Conservation (phyloP, 2,113 vertebrate genomes). For the Equus przewalskii region DNA sequence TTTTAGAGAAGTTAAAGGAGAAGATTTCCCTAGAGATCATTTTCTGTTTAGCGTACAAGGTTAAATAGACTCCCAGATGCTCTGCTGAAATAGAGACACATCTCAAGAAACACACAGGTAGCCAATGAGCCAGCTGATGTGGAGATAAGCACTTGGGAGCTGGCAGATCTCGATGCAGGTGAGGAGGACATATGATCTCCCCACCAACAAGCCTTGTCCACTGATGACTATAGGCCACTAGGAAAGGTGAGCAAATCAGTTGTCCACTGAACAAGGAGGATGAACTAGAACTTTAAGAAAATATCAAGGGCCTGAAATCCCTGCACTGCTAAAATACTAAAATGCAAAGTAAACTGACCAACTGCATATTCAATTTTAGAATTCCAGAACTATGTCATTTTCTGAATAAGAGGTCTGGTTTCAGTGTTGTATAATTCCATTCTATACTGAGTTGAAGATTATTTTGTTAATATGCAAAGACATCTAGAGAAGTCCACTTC, state of each 20-base stretch:
- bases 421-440: background rate
- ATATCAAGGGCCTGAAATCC: background rate
- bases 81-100: background rate
- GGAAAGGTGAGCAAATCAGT: background rate
- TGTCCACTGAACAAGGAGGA: background rate
- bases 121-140: background rate
- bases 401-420: background rate
- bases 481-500: background rate
- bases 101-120: background rate
- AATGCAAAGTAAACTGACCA: background rate
- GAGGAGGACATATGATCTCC: background rate
- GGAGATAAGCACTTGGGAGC: background rate
- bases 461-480: background rate
- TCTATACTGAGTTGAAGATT: background rate
- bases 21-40: background rate
- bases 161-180: background rate
- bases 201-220: background rate
- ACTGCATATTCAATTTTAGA: background rate
- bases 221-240: background rate
- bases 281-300: background rate
- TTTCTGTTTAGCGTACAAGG: background rate
- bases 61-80: background rate
- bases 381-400: background rate
- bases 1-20: slow-evolving; percentile 52
- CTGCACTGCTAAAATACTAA: background rate